Base-by-base conservation (phyloP, 2,888 invertebrate genomes). In the Vannuccia rotundouncinata region DNA sequence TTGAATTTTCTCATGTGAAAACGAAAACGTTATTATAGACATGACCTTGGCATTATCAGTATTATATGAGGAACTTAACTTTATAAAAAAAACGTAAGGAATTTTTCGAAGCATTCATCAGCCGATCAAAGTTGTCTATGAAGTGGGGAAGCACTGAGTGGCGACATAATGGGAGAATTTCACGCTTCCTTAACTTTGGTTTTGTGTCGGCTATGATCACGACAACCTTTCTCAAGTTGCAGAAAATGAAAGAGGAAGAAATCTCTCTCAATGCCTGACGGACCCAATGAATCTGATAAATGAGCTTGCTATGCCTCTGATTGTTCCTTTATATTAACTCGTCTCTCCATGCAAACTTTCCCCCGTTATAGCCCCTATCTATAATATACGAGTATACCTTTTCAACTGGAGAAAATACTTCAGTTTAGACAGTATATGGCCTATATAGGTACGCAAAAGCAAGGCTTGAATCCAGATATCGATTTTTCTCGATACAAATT, bases 141-240 rank as follows among this genome's bases (percentile, higher is more conserved):
- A 45, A 45, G 45, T 45, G n/a, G 45, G 45, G 45, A 45, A 45
- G 45, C 45, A 45, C 45, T 45, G 45, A 45, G 45, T 45, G 45
- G 45, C 45, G 45, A 45, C 45, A 17, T 45, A 45, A 45, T 45
- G 45, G 45, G 45, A 45, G 45, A 66, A 66, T 66, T 66, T 66
- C 66, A 66, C 22, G 66, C 66, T 66, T 66, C 66, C 66, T 66
- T 66, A 66, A 66, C 66, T 22, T 27, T 27, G 66, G 66, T 5
- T 66, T 66, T 66, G 5, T 66, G 66, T 66, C 10, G 10, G 66
- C 22, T 66, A 22, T 66, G 10, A n/a, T 45, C 45, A 45, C 45
- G 45, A 45, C 45, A 45, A 45, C 45, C 45, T 45, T 17, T 45
- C 5, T 45, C 5, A 45, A 45, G 5, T 45, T 45, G 5, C 45